Conservation (phyloP, 2,113 vertebrate genomes). For the Gymnocephalus cernua region DNA sequence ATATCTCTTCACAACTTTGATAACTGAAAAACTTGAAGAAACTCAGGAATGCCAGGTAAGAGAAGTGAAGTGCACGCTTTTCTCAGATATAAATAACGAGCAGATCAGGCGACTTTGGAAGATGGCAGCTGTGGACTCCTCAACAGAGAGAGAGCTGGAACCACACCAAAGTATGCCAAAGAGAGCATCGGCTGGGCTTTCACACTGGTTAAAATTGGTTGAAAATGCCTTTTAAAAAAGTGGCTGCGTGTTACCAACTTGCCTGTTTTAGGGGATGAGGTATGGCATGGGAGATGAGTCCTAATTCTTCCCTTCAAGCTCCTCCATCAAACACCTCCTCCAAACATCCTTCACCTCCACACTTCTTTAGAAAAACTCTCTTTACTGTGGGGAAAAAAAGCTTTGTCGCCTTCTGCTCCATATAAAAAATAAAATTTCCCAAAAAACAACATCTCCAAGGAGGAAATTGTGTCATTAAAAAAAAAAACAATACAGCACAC, state of each 20-base stretch:
- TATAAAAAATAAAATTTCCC: conserved; percentile 14
- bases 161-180: not conserved
- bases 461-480: conserved; percentile 8
- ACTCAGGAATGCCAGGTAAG: conserved; percentile 76
- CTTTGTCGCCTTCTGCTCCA: conserved; percentile 32
- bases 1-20: conserved; percentile 65
- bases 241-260: not conserved
- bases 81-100: conserved; percentile 32
- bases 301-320: conserved; percentile 56
- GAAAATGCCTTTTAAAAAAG: conserved; percentile 20
- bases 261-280: conserved; percentile 19
- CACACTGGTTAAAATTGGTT: conserved; percentile 24
- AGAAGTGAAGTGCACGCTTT: conserved; percentile 64
- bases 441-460: not conserved
- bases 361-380: conserved; percentile 42
- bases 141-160: conserved; percentile 22
- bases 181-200: conserved; percentile 30
- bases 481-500: conserved; percentile 50
- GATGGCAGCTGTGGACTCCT: conserved; percentile 11
- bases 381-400: conserved; percentile 38
- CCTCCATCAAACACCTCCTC: conserved; percentile 72
- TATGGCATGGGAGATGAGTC: conserved; percentile 78
- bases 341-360: conserved; percentile 66
- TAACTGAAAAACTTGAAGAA: conserved; percentile 76
- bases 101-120: conserved; percentile 12